phyloP scores from a whole-genome alignment of 2,888 invertebrate genomes.

The Eupithecia dodoneata region DNA sequence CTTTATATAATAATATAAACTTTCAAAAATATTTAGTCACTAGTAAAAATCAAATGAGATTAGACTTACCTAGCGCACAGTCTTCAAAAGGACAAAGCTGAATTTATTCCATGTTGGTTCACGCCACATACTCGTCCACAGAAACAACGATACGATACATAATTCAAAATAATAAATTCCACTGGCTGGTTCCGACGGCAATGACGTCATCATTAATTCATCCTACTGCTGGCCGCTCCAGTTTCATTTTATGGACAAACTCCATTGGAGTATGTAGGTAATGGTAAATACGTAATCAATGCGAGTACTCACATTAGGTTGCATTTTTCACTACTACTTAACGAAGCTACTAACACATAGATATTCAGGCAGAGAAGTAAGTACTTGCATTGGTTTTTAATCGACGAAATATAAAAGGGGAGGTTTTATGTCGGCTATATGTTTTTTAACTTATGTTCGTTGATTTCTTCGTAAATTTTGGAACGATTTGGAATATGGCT shows the following conservation, averaged over 20 bases:
- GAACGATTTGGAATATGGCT: too few species aligned
- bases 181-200: background rate
- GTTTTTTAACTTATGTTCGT: too few species aligned
- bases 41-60: too few species aligned
- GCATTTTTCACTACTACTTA: background rate
- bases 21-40: too few species aligned
- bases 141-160: conserved; percentile 9
- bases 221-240: conserved; percentile 11
- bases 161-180: conserved; percentile 27
- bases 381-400: too few species aligned
- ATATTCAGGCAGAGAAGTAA: too few species aligned
- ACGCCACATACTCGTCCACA: background rate
- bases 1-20: too few species aligned
- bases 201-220: conserved; percentile 23
- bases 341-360: too few species aligned
- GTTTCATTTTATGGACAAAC: conserved; percentile 14
- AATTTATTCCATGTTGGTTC: background rate
- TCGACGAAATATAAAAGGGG: too few species aligned
- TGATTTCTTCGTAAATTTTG: too few species aligned
- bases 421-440: too few species aligned
- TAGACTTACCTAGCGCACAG: too few species aligned
- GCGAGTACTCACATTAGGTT: background rate
- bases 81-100: background rate
- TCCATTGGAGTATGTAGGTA: background rate
- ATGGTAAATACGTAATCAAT: conserved; percentile 5